Conservation (phyloP, 2,113 vertebrate species). For the Dasyurus viverrinus region DNA sequence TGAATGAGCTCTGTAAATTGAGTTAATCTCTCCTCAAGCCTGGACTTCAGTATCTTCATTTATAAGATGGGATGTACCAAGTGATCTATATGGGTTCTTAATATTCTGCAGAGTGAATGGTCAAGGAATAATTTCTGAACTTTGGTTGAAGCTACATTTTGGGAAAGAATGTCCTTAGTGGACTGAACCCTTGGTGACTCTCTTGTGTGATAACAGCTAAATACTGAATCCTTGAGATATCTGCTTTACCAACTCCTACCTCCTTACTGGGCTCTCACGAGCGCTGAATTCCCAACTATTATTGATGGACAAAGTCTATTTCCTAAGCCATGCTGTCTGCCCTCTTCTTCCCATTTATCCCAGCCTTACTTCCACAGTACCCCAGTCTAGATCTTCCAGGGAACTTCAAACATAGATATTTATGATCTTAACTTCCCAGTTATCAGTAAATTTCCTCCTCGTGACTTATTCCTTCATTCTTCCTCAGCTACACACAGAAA, state of each 20-base stretch:
- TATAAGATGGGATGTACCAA: not conserved
- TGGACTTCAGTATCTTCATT: not conserved
- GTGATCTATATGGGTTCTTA: not conserved
- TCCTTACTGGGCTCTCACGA: not conserved
- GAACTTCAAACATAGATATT: not conserved
- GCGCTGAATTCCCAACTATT: not conserved
- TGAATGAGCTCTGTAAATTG: not conserved
- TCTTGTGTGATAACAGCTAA: not conserved
- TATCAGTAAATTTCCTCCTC: not conserved
- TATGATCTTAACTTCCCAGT: not conserved
- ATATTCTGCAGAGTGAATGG: not conserved
- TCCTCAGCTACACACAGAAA: not conserved
- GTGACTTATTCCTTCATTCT: not conserved
- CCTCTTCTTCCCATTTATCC: not conserved
- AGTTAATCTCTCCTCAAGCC: not conserved
- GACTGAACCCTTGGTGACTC: not conserved
- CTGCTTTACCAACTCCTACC: not conserved
- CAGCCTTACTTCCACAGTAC: not conserved
- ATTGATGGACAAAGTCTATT: not conserved
- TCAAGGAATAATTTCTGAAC: not conserved
- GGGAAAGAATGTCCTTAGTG: not conserved
- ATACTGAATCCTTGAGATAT: not conserved
- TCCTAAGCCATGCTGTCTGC: not conserved
- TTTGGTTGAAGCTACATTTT: not conserved
- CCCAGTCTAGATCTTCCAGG: not conserved